A percentile compares a stretch with the other conserved stretches of the same genome.
Evolutionary conservation across 2,113 vertebrate species (phyloP).

Genomic region (Rhinopomastus cyanomelas): DNA sequence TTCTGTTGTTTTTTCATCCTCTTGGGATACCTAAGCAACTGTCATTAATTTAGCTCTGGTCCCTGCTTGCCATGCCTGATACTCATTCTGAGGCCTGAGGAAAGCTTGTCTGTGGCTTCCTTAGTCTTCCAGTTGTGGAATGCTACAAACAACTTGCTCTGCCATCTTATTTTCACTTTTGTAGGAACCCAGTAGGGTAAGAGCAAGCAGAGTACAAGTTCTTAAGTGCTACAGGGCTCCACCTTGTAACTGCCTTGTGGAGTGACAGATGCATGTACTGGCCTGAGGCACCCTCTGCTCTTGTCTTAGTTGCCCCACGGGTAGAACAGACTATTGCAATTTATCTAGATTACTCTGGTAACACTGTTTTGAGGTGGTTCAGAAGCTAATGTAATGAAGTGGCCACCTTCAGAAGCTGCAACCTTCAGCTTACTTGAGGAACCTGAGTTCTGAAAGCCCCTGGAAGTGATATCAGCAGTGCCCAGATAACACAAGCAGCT

Average conservation of each 20-base stretch:
- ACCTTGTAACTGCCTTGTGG: neutral
- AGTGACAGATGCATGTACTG: neutral
- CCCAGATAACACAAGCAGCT: neutral
- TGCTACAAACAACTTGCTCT: neutral
- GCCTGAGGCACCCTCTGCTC: neutral
- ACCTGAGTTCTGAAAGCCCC: neutral
- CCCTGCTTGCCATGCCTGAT: neutral
- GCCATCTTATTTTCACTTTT: neutral
- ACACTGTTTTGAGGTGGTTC: neutral
- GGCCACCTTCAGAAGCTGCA: neutral
- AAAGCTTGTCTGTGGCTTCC: neutral
- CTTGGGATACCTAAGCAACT: neutral
- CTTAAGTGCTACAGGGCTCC: neutral
- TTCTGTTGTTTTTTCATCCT: neutral
- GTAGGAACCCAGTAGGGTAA: neutral
- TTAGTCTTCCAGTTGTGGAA: neutral
- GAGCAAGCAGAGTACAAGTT: fast-evolving
- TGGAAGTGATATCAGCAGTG: neutral
- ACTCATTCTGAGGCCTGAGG: neutral
- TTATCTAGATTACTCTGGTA: neutral
- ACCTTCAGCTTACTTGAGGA: neutral
- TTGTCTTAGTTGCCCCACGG: neutral
- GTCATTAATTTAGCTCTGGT: neutral
- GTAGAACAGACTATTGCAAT: neutral
- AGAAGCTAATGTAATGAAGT: neutral